A percentile compares a stretch with the other conserved stretches of the same genome.
phyloP scores from a whole-genome alignment of 2,113 vertebrate genomes.

The Chloebia gouldiae region DNA sequence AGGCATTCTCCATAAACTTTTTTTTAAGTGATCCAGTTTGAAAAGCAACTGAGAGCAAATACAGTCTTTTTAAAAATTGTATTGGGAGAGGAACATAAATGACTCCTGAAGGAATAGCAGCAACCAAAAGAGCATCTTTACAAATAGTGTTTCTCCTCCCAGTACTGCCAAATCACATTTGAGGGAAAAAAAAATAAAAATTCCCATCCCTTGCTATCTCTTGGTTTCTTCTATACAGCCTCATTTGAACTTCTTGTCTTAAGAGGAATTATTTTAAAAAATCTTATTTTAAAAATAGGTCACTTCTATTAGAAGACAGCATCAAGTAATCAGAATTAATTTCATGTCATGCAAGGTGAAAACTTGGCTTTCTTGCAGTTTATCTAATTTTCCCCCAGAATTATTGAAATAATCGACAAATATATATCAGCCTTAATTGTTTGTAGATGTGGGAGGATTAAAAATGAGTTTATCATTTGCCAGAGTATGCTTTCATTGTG shows the following conservation, averaged over 20 bases:
- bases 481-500: not conserved
- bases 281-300: not conserved
- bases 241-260: not conserved
- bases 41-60: not conserved
- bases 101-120: not conserved
- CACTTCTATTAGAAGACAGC: not conserved
- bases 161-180: not conserved
- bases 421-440: not conserved
- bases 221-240: not conserved
- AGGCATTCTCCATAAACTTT: not conserved
- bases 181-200: not conserved
- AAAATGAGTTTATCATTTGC: not conserved
- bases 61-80: not conserved
- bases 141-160: not conserved
- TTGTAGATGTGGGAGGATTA: not conserved
- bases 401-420: not conserved
- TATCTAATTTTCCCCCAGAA: not conserved
- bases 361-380: not conserved
- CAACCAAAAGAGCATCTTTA: not conserved
- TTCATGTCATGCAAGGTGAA: not conserved
- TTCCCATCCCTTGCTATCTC: not conserved
- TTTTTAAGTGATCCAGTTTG: not conserved
- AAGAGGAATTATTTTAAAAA: not conserved
- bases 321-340: not conserved
- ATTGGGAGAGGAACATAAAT: not conserved